Evolutionary conservation across 1,140 invertebrate genomes (phyloP).

Genomic region (Dreissena rostriformis): DNA sequence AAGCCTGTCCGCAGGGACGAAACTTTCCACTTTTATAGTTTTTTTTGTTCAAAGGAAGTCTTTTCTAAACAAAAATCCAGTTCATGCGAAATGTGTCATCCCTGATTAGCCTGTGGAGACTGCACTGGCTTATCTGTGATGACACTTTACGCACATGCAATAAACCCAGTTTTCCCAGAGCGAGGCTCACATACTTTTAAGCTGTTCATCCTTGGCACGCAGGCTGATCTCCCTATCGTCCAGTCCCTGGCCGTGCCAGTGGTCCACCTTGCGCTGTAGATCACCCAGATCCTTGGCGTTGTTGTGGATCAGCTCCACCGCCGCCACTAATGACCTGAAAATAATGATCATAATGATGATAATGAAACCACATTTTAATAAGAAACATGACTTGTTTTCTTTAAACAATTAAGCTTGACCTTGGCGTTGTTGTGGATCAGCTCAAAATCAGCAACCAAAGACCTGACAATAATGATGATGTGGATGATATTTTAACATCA

Average conservation of each 20-base stretch:
- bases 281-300: constrained; percentile 76
- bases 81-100: too few relatives aligned
- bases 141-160: too few relatives aligned
- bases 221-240: constrained; percentile 77
- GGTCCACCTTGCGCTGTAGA: constrained; percentile 74
- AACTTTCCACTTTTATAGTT: too few relatives aligned
- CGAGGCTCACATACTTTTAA: constrained; percentile 73
- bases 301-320: constrained; percentile 76
- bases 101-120: too few relatives aligned
- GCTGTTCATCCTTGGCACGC: constrained; percentile 76
- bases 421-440: constrained; percentile 76
- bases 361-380: too few relatives aligned
- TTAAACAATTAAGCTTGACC: constrained; percentile 7
- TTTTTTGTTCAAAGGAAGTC: too few relatives aligned
- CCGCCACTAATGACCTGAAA: constrained; percentile 73
- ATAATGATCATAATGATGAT: background rate
- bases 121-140: too few relatives aligned
- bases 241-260: constrained; percentile 73
- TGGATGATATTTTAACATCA: too few relatives aligned
- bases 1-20: too few relatives aligned
- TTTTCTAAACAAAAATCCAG: too few relatives aligned
- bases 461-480: constrained; percentile 58
- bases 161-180: too few relatives aligned
- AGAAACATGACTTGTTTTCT: too few relatives aligned
- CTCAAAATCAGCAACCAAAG: constrained; percentile 73